Base-by-base conservation (phyloP, 1,140 invertebrate species). In the Eupristina koningsbergeri region DNA sequence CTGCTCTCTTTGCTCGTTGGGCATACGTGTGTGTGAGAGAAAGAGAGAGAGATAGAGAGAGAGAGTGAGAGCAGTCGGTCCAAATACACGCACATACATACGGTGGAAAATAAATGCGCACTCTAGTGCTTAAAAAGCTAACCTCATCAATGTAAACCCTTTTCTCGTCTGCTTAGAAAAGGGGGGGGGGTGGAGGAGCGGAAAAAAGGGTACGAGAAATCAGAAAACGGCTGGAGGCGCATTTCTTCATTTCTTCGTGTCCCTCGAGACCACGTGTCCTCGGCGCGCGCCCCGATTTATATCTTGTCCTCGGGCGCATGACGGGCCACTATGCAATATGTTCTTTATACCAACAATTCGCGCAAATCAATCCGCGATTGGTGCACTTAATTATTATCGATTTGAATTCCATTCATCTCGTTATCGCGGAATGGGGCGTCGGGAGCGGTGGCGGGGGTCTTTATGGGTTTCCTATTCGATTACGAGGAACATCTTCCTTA, bases 111-210 rank as follows among this genome's bases (percentile, higher is more conserved):
- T 84, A 84, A 80, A 75, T 84, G 77, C 77, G 76, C 77, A 47
- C 74, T 81, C n/a, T n/a, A n/a, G n/a, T n/a, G n/a, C n/a, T n/a
- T n/a, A n/a, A n/a, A n/a, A n/a, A n/a, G n/a, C n/a, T n/a, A n/a
- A 11, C 69, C 53, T 76, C 82, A 79, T 84, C 82, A 39, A 74
- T 79, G 76, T 74, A 80, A 84, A 80, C 80, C 77, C 80, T 84
- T 73, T 80, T 63, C 53, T 80, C 58, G 29, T n/a, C n/a, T n/a
- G n/a, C n/a, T n/a, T n/a, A n/a, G n/a, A n/a, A n/a, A n/a, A n/a
- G n/a, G n/a, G n/a, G n/a, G n/a, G n/a, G n/a, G n/a, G 77, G 63
- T 80, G 74, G 15, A 5, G 31, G 3, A 31, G 15, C 31, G 64
- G 31, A 36, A 67, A 67, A 67, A 67, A 36, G 13, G 36, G 3